phyloP scores from a whole-genome alignment of 2,113 vertebrate species.

The Sprattus sprattus region DNA sequence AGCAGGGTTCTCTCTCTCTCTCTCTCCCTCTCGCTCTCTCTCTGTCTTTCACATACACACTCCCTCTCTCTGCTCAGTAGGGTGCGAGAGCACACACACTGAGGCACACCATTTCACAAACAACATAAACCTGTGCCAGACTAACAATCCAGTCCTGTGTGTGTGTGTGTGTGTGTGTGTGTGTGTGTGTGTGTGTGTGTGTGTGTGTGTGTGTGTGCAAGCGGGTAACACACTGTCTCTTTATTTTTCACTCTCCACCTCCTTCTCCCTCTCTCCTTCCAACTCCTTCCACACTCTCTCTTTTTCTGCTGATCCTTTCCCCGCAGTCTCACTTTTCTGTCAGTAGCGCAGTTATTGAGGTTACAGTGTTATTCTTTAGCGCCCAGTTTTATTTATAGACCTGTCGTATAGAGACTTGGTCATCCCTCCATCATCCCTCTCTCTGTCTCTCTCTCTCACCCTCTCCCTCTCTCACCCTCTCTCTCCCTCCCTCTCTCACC shows the following conservation, averaged over 20 bases:
- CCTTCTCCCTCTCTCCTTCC: background rate
- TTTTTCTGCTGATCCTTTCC: background rate
- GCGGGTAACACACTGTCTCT: background rate
- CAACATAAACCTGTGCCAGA: background rate
- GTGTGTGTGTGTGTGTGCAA: background rate
- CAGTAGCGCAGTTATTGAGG: background rate
- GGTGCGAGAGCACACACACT: slow-evolving; percentile 50
- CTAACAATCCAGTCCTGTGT: background rate
- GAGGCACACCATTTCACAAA: background rate
- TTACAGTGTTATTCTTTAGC: background rate
- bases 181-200: background rate
- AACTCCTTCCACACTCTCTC: background rate
- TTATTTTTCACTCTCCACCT: background rate
- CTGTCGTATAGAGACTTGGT: slow-evolving; percentile 19
- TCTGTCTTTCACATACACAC: background rate
- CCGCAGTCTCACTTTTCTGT: background rate
- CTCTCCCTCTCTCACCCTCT: background rate
- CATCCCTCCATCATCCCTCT: background rate
- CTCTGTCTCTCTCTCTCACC: background rate
- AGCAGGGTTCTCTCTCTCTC: slow-evolving; percentile 42
- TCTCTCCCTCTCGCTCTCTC: background rate
- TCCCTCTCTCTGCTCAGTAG: slow-evolving; percentile 1
- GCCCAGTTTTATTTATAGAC: background rate
- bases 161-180: background rate
- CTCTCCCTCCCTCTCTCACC: background rate